A percentile compares a stretch with the other conserved stretches of the same genome.
These are phyloP conservation scores for Aleiodes alternator DNA, from an alignment of 2,888 invertebrate species.

Conservation along the genomic window DNA sequence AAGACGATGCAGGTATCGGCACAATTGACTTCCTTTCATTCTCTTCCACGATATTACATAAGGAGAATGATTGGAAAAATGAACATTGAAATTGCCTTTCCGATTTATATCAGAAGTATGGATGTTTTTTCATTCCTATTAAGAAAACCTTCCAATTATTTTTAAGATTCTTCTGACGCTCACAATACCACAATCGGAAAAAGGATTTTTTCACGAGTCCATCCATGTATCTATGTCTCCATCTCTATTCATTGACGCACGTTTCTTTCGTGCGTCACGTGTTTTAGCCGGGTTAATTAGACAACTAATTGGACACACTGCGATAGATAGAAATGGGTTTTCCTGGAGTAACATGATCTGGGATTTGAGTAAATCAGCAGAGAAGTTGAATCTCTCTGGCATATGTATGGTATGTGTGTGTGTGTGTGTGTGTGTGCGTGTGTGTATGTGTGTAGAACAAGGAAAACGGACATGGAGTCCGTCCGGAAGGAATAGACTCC, in stretches of 20 bases:
- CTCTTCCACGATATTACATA: constrained; percentile 39
- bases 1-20: constrained; percentile 57
- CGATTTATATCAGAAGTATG: constrained; percentile 10
- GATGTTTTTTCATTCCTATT: no score
- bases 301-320: constrained; percentile 48
- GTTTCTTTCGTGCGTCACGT: constrained; percentile 36
- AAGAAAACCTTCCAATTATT: no score
- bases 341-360: constrained; percentile 45
- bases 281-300: constrained; percentile 42
- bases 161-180: no score
- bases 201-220: no score
- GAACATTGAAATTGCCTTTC: constrained; percentile 18
- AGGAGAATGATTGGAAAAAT: constrained; percentile 29
- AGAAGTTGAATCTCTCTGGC: constrained; percentile 38
- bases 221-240: no score
- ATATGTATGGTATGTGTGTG: not conserved
- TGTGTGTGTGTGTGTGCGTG: not conserved
- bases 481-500: constrained; percentile 15
- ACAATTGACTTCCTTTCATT: constrained; percentile 58
- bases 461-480: constrained; percentile 9
- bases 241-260: not conserved
- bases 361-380: constrained; percentile 32
- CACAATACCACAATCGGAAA: no score
- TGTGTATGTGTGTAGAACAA: not conserved
- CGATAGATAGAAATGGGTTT: constrained; percentile 24